Conservation (phyloP, 1,140 invertebrate genomes). For the Drosophila nasuta region DNA sequence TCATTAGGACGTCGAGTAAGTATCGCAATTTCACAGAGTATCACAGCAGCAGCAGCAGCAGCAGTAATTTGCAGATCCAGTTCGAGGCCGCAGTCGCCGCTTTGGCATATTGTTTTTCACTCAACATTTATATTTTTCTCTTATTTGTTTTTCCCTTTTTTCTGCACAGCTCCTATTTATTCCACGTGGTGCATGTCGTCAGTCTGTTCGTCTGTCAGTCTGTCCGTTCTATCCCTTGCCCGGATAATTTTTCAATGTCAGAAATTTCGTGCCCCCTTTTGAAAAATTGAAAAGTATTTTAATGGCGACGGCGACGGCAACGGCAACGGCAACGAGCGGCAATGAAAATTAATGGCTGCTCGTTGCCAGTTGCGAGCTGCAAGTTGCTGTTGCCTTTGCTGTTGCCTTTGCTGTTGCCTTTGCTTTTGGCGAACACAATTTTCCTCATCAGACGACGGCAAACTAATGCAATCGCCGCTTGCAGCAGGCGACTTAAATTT, state of each 20-base stretch:
- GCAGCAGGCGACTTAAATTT: constrained; percentile 48
- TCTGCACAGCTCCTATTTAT: not conserved
- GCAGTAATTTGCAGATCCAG: constrained; percentile 30
- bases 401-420: constrained; percentile 26
- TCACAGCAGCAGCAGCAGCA: not conserved
- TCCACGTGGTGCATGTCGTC: not conserved
- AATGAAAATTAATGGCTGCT: constrained; percentile 78
- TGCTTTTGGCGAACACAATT: constrained; percentile 46
- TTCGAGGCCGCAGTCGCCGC: not conserved
- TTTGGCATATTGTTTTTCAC: constrained; percentile 14
- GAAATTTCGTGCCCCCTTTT: constrained; percentile 63
- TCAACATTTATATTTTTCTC: not conserved
- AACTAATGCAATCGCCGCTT: constrained; percentile 55
- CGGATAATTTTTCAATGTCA: constrained; percentile 80
- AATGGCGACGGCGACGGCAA: constrained; percentile 56
- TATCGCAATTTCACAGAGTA: no score
- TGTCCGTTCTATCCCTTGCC: constrained; percentile 42
- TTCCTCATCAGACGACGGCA: constrained; percentile 21
- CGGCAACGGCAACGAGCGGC: constrained; percentile 21
- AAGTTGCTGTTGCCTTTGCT: constrained; percentile 46
- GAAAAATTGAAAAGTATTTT: constrained; percentile 80
- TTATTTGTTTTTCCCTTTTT: not conserved
- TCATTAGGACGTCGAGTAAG: constrained; percentile 33
- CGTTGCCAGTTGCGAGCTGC: constrained; percentile 53
- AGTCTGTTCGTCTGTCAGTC: not conserved